Conservation (phyloP, 2,797 vertebrate genomes). For the Oreochromis mossambicus region DNA sequence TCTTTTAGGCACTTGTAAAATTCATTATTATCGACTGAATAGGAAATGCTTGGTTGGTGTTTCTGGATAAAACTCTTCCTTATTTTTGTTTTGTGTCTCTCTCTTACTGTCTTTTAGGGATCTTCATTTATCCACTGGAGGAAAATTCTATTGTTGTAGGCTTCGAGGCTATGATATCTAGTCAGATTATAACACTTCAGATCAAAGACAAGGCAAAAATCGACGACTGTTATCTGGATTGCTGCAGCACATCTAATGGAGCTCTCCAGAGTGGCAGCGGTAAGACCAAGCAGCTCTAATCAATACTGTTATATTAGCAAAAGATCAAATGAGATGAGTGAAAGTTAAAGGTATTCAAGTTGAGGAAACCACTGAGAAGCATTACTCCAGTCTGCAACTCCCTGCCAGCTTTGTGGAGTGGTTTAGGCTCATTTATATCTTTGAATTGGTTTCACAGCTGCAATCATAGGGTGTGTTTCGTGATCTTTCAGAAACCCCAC, state of each 20-base stretch:
- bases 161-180: slow-evolving; percentile 88
- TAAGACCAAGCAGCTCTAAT: slow-evolving; percentile 61
- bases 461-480: fast-evolving
- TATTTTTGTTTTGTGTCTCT: not conserved
- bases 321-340: not conserved
- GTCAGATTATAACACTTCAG: slow-evolving; percentile 85
- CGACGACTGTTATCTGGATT: slow-evolving; percentile 75
- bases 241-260: slow-evolving; percentile 66
- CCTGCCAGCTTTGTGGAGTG: not conserved
- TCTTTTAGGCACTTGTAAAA: not conserved
- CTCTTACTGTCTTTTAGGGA: slow-evolving; percentile 69
- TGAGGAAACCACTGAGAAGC: not conserved
- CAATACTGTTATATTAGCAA: not conserved
- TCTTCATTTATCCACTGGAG: slow-evolving; percentile 93
- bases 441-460: not conserved
- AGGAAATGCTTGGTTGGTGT: slow-evolving; percentile 3
- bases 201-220: slow-evolving; percentile 94
- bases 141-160: slow-evolving; percentile 87
- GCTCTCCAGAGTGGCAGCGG: slow-evolving; percentile 68
- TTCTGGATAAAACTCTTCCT: not conserved
- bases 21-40: not conserved
- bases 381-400: not conserved
- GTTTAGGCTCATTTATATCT: not conserved
- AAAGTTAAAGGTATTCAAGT: not conserved
- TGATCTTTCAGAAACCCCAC: not conserved